Base-by-base conservation (phyloP, 37 sponge, comb jelly and placozoan species). In the Lycopodina hypogea region DNA sequence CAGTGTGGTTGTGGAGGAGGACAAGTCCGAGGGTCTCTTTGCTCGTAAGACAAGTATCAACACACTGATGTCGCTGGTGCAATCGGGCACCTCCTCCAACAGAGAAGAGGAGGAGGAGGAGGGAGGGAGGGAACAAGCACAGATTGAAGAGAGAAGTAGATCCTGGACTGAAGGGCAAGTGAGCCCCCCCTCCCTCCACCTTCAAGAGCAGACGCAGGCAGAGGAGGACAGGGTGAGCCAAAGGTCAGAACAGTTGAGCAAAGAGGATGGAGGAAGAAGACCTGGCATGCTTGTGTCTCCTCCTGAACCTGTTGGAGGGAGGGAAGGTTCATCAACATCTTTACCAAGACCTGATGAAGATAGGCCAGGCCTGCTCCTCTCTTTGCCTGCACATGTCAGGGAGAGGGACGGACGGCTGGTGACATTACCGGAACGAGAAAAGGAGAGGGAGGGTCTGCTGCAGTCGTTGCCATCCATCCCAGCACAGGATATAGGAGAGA, bases 61-160 rank as follows among this genome's bases (percentile, higher is more conserved):
- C 39, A 63, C 82, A n/a, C 75, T 82, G 0, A 45, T 82, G 65
- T 32, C 74, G 15, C 74, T 75, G 28, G 38, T 70, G 3, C 42
- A 26, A 22, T 30, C 28, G 28, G n/a, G n/a, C n/a, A 32, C 68
- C 0, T 8, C 83, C n/a, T 23, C 52, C 21, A 36, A 29, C 0
- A 52, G 45, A 22, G 56, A 48, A 24, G 34, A 59, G 74, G 8
- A 39, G 9, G 63, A 56, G 41, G 39, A 69, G 71, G 28, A 69
- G 4, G 41, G 9, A 62, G 68, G 35, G 19, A n/a, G n/a, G n/a
- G n/a, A n/a, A n/a, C n/a, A n/a, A n/a, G 37, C 4, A 4, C 24
- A 4, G 37, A 9, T 37, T 18, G 36, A 30, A 6, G 23, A 2
- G 14, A 4, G 71, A 42, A 24, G 7, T 21, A 42, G 74, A 29